Evolutionary conservation across 2,797 vertebrate genomes (phyloP).

Genomic region (Ateles fusciceps): DNA sequence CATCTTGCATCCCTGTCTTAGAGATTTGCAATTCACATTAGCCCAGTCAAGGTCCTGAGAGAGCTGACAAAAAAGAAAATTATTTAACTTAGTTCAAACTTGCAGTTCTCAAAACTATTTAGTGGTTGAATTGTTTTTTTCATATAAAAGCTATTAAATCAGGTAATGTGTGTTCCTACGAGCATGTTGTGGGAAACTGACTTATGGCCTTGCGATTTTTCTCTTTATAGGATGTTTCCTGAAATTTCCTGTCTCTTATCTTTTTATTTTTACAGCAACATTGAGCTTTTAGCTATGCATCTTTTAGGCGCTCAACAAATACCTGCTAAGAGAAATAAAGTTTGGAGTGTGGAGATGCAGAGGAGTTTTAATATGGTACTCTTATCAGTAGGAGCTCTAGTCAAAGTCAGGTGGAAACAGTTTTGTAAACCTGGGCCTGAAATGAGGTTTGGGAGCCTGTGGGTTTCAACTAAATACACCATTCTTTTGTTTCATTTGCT

Average conservation of each 20-base stretch:
- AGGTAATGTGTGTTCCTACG: not conserved
- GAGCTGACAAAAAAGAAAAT: not conserved
- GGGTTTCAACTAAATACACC: not conserved
- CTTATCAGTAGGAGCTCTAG: not conserved
- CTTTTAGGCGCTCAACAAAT: not conserved
- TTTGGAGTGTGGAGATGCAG: not conserved
- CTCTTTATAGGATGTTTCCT: not conserved
- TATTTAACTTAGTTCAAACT: not conserved
- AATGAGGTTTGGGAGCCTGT: not conserved
- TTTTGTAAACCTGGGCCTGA: not conserved
- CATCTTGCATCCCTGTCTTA: not conserved
- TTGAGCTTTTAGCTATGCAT: not conserved
- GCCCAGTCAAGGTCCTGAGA: not conserved
- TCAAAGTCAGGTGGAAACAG: not conserved
- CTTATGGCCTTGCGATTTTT: not conserved
- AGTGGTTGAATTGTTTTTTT: not conserved
- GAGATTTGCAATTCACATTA: not conserved
- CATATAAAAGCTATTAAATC: not conserved
- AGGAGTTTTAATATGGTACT: not conserved
- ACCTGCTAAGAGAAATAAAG: conserved; percentile 5
- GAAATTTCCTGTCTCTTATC: not conserved
- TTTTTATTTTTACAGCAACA: not conserved
- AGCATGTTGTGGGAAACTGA: not conserved
- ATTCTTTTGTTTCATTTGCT: not conserved
- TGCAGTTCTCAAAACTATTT: not conserved